These are phyloP conservation scores for Pseudochaenichthys georgianus DNA, from an alignment of 2,797 vertebrate genomes.

Conservation along the genomic window DNA sequence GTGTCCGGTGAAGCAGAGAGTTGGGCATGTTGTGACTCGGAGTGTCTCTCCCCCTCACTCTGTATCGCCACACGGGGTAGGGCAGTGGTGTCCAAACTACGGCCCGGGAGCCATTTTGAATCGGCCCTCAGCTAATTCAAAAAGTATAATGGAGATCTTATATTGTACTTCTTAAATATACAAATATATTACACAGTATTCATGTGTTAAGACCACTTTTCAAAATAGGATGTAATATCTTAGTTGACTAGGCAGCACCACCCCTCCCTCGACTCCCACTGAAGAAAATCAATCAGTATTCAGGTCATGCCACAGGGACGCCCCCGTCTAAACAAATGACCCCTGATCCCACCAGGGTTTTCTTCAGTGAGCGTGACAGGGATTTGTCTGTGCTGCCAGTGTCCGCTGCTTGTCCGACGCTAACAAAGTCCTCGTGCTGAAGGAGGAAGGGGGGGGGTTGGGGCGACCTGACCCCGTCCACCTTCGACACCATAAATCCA, in stretches of 20 bases:
- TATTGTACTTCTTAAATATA: no score
- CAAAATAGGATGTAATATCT: no score
- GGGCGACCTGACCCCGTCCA: constrained; percentile 53
- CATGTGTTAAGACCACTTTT: no score
- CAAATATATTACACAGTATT: no score
- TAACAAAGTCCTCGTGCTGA: constrained; percentile 72
- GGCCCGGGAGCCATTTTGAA: no score
- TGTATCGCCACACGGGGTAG: constrained; percentile 25
- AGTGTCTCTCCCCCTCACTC: constrained; percentile 35
- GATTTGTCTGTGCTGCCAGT: constrained; percentile 62
- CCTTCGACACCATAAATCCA: constrained; percentile 71
- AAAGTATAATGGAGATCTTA: no score
- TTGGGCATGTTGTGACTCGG: constrained; percentile 54
- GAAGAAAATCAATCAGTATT: constrained; percentile 80
- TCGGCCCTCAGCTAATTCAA: no score
- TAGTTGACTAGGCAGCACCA: background rate
- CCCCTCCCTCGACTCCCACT: constrained; percentile 31
- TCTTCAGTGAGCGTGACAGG: constrained; percentile 66
- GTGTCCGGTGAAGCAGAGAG: constrained; percentile 28
- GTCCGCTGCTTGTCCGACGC: constrained; percentile 67
- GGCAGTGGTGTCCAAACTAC: background rate
- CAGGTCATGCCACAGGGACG: constrained; percentile 55
- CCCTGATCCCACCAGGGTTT: constrained; percentile 66
- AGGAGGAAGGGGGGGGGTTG: constrained; percentile 25
- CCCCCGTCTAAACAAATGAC: constrained; percentile 65